These are phyloP conservation scores for Pharmacophagus antenor DNA, from an alignment of 2,888 invertebrate genomes.

Conservation along the genomic window DNA sequence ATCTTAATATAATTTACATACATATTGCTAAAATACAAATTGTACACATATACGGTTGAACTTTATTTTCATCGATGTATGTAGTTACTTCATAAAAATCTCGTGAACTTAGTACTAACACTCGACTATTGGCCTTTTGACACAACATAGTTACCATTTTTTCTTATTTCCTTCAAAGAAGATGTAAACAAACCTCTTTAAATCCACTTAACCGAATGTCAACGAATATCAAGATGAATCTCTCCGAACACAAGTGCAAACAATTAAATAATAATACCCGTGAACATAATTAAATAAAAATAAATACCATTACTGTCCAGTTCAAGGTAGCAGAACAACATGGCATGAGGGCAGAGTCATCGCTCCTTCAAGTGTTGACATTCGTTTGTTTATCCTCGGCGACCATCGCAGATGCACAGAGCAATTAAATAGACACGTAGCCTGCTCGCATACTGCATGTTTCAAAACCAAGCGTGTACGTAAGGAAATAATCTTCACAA, in stretches of 20 bases:
- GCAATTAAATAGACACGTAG: conserved; percentile 57
- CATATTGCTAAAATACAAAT: no score
- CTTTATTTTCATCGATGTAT: neutral
- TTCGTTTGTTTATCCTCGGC: conserved; percentile 69
- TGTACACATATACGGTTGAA: no score
- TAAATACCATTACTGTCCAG: conserved; percentile 36
- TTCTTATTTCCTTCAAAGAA: conserved; percentile 14
- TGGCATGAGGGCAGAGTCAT: conserved; percentile 56
- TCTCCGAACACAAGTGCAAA: conserved; percentile 22
- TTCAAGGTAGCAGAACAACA: conserved; percentile 33
- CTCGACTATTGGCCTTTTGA: conserved; percentile 16
- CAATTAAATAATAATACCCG: conserved; percentile 31
- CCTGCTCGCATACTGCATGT: conserved; percentile 41
- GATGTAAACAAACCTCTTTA: conserved; percentile 28
- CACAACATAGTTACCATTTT: conserved; percentile 1
- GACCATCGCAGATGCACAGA: conserved; percentile 68
- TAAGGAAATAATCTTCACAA: conserved; percentile 14
- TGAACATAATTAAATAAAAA: conserved; percentile 34
- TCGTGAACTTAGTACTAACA: neutral
- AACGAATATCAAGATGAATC: conserved; percentile 24
- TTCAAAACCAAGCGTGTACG: conserved; percentile 14
- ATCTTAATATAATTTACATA: no score
- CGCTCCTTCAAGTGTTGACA: conserved; percentile 76
- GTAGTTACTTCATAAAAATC: neutral
- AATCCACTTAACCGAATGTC: conserved; percentile 22